Conservation (phyloP, 1,140 invertebrate species). For the Papilio polytes region DNA sequence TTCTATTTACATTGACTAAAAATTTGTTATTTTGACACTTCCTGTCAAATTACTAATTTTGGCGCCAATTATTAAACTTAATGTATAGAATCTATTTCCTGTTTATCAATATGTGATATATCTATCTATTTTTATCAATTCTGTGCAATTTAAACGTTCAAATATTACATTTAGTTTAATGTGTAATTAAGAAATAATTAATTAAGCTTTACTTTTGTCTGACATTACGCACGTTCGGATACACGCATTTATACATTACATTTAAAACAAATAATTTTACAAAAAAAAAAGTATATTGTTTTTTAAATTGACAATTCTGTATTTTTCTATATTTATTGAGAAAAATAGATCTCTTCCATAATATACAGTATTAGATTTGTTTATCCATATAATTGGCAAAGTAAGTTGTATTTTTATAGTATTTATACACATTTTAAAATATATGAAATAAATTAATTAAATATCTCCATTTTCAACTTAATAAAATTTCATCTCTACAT, state of each 20-base stretch:
- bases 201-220: not conserved
- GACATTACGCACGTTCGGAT: not conserved
- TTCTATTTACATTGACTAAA: too few species aligned
- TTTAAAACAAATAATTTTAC: not conserved
- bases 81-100: not conserved
- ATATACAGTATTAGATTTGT: not conserved
- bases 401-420: not conserved
- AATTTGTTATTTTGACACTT: too few species aligned
- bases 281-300: not conserved
- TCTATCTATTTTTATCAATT: not conserved
- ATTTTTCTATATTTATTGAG: not conserved
- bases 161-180: not conserved
- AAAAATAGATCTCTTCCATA: not conserved
- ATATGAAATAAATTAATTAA: not conserved
- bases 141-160: conserved; percentile 10
- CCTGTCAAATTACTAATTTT: not conserved
- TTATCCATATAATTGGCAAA: not conserved
- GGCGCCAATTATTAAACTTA: not conserved
- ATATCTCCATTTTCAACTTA: not conserved
- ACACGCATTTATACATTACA: not conserved
- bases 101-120: not conserved
- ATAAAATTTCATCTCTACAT: not conserved
- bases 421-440: not conserved
- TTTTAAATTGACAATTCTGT: not conserved
- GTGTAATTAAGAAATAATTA: not conserved